Evolutionary conservation across 2,797 vertebrate genomes (phyloP), one percentile per base, ranked within the genome.

Genomic region (Semaprochilodus insignis): DNA sequence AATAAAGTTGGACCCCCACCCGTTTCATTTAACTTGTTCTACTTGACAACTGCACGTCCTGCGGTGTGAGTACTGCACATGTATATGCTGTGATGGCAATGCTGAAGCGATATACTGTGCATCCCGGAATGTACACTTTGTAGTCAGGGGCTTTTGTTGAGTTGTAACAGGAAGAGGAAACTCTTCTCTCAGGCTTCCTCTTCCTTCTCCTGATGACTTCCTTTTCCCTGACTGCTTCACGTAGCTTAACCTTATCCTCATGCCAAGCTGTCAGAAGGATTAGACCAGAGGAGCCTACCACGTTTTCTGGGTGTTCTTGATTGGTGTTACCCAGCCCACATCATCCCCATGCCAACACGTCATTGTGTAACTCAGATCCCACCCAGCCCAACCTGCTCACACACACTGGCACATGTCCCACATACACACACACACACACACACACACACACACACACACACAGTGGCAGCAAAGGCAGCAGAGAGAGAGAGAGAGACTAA

Each of bases 391-490:
- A 40, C 19, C 21, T 62, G 21, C 15, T 80, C 77, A 80, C 69
- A 55, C 69, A 60, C 60, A 67, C 67, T 69, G 60, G n/a, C 74
- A 27, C 34, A 36, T 19, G 6, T 17, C 36, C 2, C 17, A 60
- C 60, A 65, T 36, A 77, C 36, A 77, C 60, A 77, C 75, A 65
- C 40, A 31, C 31, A 31, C 52, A 65, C 34, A 25, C 15, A 48
- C 31, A 48, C 19, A 19, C 36, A 19, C 31, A 52, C n/a, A 76
- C 13, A 69, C 40, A 63, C n/a, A 6, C 27, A 80, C 31, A 66
- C 40, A 21, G n/a, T 11, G n/a, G 21, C 69, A 23, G 48, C 17
- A 62, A 81, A 65, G n/a, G n/a, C n/a, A n/a, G n/a, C n/a, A n/a
- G n/a, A n/a, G 51, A 27, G 13, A 65, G 59, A 66, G 52, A 36